A percentile compares a stretch with the other conserved stretches of the same genome.
Evolutionary conservation across 1,140 invertebrate genomes (phyloP).

Genomic region (Pollicipes pollicipes): DNA sequence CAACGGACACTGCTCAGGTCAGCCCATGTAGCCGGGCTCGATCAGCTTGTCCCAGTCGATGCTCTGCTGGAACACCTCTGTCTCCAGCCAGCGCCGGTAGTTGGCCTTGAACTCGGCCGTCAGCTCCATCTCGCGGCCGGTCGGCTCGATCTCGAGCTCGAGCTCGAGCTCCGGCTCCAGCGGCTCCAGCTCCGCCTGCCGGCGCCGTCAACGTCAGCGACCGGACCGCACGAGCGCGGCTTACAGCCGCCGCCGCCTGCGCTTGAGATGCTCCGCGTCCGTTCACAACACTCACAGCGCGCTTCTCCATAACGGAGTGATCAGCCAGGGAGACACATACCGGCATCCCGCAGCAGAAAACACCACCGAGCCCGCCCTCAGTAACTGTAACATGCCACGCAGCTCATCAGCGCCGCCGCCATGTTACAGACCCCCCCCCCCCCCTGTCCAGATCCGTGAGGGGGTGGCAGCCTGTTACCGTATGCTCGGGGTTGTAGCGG

Average conservation of each 20-base stretch:
- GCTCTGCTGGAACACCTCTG: conserved; percentile 77
- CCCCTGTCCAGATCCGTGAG: too few relatives aligned
- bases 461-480: too few relatives aligned
- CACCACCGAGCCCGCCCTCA: too few relatives aligned
- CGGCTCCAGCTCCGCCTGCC: conserved; percentile 48
- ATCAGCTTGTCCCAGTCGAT: conserved; percentile 43
- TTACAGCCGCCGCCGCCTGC: not conserved
- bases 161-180: conserved; percentile 68
- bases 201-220: not conserved
- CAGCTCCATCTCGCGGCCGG: conserved; percentile 53
- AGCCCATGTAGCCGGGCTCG: not conserved
- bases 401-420: too few relatives aligned
- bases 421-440: too few relatives aligned
- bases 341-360: not conserved
- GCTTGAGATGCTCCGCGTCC: too few relatives aligned
- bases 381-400: too few relatives aligned
- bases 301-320: too few relatives aligned
- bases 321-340: not conserved
- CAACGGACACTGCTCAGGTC: too few relatives aligned
- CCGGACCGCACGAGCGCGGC: too few relatives aligned
- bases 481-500: conserved; percentile 38
- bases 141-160: conserved; percentile 47
- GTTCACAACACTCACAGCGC: too few relatives aligned
- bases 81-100: conserved; percentile 88
- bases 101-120: conserved; percentile 91